phyloP scores from a whole-genome alignment of 2,797 vertebrate species.

The Pangasius larnaudii region DNA sequence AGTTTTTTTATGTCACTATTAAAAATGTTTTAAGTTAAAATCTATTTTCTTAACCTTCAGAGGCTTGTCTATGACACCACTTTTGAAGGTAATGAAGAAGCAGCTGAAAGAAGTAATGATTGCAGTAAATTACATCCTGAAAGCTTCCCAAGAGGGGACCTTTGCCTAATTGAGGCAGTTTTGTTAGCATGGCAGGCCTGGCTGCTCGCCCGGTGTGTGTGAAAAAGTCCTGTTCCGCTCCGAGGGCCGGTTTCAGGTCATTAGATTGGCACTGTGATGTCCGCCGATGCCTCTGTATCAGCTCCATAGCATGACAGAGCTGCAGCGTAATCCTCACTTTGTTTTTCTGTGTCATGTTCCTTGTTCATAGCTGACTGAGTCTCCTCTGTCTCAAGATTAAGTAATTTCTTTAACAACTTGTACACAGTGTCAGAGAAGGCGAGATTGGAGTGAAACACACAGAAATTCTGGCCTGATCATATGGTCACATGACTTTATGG shows the following conservation, averaged over 20 bases:
- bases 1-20: background rate
- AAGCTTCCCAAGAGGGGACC: conserved; percentile 65
- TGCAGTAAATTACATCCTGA: conserved; percentile 46
- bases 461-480: background rate
- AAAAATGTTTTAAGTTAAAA: background rate
- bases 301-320: conserved; percentile 63
- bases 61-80: background rate
- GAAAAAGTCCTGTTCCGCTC: conserved; percentile 63
- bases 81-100: conserved; percentile 12
- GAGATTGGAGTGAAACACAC: background rate
- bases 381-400: conserved; percentile 74
- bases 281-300: conserved; percentile 61
- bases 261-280: conserved; percentile 73
- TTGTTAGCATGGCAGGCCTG: conserved; percentile 66
- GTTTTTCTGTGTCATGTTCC: conserved; percentile 63
- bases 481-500: conserved; percentile 5
- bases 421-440: conserved; percentile 62
- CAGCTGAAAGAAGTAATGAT: conserved; percentile 40
- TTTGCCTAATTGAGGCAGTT: conserved; percentile 73
- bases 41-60: background rate
- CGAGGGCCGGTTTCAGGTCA: conserved; percentile 69
- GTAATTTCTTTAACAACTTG: conserved; percentile 81
- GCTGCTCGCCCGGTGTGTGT: conserved; percentile 61
- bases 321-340: conserved; percentile 69
- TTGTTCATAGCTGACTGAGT: conserved; percentile 73